phyloP scores from a whole-genome alignment of 2,113 vertebrate genomes.

The Lophotis ruficrista region DNA sequence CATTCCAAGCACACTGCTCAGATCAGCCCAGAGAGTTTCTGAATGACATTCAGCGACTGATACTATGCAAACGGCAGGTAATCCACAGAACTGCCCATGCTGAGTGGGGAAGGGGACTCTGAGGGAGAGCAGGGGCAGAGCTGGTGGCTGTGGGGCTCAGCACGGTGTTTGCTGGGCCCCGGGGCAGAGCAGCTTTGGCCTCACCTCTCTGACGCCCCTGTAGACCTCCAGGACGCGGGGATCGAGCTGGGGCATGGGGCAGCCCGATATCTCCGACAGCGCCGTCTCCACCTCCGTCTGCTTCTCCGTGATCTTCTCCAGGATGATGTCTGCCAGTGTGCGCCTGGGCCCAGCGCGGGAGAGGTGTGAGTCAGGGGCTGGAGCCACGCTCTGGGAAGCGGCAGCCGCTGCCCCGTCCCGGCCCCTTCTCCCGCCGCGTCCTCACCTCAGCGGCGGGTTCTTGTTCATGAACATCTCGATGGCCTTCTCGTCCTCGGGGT shows the following conservation, averaged over 20 bases:
- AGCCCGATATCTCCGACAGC: conserved; percentile 89
- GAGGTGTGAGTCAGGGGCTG: not conserved
- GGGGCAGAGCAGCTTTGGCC: accelerated
- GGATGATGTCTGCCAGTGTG: conserved; percentile 94
- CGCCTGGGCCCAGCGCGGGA: conserved; percentile 67
- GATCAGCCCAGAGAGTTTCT: too few relatives aligned
- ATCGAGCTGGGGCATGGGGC: conserved; percentile 88
- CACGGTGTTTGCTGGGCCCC: accelerated
- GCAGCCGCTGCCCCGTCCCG: accelerated
- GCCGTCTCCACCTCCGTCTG: conserved; percentile 92
- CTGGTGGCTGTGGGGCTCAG: accelerated
- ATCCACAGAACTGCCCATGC: accelerated
- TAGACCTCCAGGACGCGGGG: conserved; percentile 91
- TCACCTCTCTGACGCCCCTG: conserved; percentile 89
- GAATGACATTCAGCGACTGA: accelerated
- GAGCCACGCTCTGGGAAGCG: accelerated
- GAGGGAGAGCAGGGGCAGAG: not conserved
- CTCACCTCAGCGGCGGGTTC: conserved; percentile 89
- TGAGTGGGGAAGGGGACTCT: accelerated
- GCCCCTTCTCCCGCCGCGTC: accelerated
- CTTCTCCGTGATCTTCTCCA: conserved; percentile 98
- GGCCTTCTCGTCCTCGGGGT: conserved; percentile 90
- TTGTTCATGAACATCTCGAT: conserved; percentile 97
- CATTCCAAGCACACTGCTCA: accelerated
- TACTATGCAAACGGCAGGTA: accelerated